Percentiles rank a stretch among this genome's conserved stretches.
phyloP scores from a whole-genome alignment of 2,113 vertebrate species.

The Oreochromis spilurus region DNA sequence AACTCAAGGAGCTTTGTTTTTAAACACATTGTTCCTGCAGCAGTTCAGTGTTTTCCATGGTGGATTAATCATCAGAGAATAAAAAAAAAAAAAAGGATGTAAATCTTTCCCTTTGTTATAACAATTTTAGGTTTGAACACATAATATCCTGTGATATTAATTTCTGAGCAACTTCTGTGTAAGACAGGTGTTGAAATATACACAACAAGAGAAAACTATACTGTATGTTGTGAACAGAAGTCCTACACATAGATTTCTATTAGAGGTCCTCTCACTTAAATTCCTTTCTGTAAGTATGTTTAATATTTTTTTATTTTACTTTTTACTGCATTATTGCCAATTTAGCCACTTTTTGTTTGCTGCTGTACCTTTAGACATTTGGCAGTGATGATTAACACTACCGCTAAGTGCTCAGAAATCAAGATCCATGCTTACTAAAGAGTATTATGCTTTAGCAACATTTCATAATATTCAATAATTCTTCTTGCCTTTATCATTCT shows the following conservation, averaged over 20 bases:
- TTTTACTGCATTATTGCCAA: not conserved
- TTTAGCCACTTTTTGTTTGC: not conserved
- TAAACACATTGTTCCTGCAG: not conserved
- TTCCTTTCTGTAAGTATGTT: not conserved
- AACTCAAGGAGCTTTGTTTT: not conserved
- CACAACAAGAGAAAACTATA: not conserved
- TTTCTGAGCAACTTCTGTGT: not conserved
- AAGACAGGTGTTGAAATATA: not conserved
- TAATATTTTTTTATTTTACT: not conserved
- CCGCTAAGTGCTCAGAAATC: not conserved
- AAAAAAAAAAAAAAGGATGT: not conserved
- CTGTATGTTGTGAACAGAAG: not conserved
- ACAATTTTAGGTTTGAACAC: not conserved
- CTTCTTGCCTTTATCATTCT: not conserved
- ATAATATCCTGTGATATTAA: not conserved
- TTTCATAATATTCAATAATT: not conserved
- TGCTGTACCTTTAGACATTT: not conserved
- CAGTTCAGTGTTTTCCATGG: not conserved
- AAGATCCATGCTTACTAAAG: not conserved
- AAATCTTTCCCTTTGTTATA: not conserved
- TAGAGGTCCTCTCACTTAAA: not conserved
- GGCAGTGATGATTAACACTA: not conserved
- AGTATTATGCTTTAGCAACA: not conserved
- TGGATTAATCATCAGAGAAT: not conserved
- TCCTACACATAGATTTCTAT: not conserved